Evolutionary conservation across 2,113 vertebrate genomes (phyloP), one percentile per base, ranked within the genome.

Genomic region (Oreochromis niloticus): DNA sequence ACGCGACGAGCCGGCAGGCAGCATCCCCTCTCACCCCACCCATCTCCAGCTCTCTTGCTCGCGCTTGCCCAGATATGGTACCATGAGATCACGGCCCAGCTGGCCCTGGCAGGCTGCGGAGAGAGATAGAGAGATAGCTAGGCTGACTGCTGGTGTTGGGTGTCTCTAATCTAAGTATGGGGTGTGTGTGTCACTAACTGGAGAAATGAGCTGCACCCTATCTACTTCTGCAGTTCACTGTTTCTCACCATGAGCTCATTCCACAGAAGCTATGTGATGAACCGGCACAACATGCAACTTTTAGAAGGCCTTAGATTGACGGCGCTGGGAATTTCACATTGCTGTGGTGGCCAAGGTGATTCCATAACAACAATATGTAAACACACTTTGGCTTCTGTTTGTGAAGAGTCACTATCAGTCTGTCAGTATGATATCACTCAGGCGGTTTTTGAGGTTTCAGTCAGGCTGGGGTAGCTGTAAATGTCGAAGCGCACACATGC

Each of bases 11-110:
- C 89, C 82, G 90, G 93, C 93, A 88, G 88, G 83, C 88, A 91
- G 71, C 87, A 88, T 83, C 87, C 61, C 83, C 61, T 83, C 88
- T 88, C 84, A 75, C 88, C 89, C 87, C 90, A 32, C 93, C 90
- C 87, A 10, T 83, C 83, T 84, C 90, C 4, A 56, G 80, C 81
- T 50, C 66, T 82, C 57, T 57, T 56, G 12, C 82, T 80, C 68
- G 88, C 71, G 30, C 27, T 12, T 66, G 81, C 85, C 71, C 87
- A 63, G 57, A 85, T 90, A 78, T 41, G 87, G 92, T 92, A 91
- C 84, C 78, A 87, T 95, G 94, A 95, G 89, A 91, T 94, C 94
- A 94, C 56, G 87, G 57, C 84, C 85, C 93, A 91, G 91, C 91
- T 93, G 89, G 88, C 84, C 90, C 68, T 32, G 80, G 87, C 90